These are phyloP conservation scores for Fragum whitleyi DNA, from an alignment of 2,888 invertebrate genomes.

Conservation along the genomic window DNA sequence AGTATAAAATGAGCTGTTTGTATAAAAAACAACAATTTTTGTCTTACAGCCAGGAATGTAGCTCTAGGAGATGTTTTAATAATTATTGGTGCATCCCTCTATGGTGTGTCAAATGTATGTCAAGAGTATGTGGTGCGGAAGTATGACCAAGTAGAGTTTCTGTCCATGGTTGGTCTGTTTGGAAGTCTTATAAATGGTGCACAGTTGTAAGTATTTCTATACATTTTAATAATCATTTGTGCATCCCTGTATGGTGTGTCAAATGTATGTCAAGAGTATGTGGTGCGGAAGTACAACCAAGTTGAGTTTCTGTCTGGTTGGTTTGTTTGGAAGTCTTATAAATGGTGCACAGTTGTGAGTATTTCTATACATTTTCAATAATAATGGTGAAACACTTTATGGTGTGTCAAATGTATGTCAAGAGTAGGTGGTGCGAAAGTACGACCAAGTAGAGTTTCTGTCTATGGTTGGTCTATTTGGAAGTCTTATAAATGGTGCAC, in stretches of 20 bases:
- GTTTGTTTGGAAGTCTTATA: slow-evolving; percentile 92
- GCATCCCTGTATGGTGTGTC: slow-evolving; percentile 92
- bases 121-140: slow-evolving; percentile 94
- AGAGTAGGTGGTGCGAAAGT: slow-evolving; percentile 92
- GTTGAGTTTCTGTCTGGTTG: slow-evolving; percentile 94
- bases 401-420: slow-evolving; percentile 92
- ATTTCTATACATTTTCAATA: slow-evolving; percentile 90
- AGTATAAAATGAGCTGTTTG: too few relatives aligned
- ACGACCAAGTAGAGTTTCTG: slow-evolving; percentile 92
- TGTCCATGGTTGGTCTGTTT: slow-evolving; percentile 92
- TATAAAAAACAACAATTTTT: too few relatives aligned
- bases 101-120: slow-evolving; percentile 91
- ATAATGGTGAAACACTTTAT: slow-evolving; percentile 91
- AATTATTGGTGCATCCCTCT: slow-evolving; percentile 91
- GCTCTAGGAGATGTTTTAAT: slow-evolving; percentile 94
- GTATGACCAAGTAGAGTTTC: slow-evolving; percentile 91
- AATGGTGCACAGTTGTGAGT: slow-evolving; percentile 92
- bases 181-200: slow-evolving; percentile 91
- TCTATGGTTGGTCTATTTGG: slow-evolving; percentile 94
- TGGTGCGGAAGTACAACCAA: slow-evolving; percentile 91
- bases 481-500: slow-evolving; percentile 91
- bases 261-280: slow-evolving; percentile 92
- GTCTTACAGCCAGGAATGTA: slow-evolving; percentile 90
- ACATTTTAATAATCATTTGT: slow-evolving; percentile 92
- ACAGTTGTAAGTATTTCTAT: slow-evolving; percentile 92